phyloP scores from a whole-genome alignment of 2,888 invertebrate species.

The Leuctra nigra region DNA sequence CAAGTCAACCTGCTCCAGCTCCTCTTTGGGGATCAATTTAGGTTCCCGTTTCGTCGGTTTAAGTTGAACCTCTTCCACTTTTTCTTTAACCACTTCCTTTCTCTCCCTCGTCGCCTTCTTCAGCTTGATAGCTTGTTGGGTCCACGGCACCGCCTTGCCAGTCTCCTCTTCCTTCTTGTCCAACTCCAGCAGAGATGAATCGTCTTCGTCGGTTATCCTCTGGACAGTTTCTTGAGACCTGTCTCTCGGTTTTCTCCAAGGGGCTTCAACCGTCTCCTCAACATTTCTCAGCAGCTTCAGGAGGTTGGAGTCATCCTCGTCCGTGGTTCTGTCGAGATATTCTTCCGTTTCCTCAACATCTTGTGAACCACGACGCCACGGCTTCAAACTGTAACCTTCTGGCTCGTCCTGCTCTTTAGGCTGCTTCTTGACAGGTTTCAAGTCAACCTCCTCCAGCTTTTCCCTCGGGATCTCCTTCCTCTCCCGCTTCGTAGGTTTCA shows the following conservation, averaged over 20 bases:
- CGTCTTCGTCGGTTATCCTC: slow-evolving; percentile 32
- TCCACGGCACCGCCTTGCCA: slow-evolving; percentile 8
- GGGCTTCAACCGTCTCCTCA: slow-evolving; percentile 7
- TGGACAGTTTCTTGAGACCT: background rate
- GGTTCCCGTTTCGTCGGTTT: slow-evolving; percentile 36
- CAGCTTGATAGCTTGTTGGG: slow-evolving; percentile 13
- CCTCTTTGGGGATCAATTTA: slow-evolving; percentile 19
- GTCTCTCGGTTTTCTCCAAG: slow-evolving; percentile 8
- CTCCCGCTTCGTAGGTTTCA: slow-evolving; percentile 39
- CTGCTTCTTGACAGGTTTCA: slow-evolving; percentile 26
- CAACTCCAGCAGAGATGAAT: slow-evolving; percentile 24
- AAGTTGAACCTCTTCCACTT: slow-evolving; percentile 45
- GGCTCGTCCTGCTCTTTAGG: slow-evolving; percentile 8
- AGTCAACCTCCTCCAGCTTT: slow-evolving; percentile 24
- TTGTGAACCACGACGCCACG: slow-evolving; percentile 5
- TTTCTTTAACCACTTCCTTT: slow-evolving; percentile 40
- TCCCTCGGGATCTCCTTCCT: slow-evolving; percentile 22
- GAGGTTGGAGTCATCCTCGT: slow-evolving; percentile 9
- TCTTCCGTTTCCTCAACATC: background rate
- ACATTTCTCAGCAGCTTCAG: background rate
- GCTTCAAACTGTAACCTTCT: slow-evolving; percentile 1
- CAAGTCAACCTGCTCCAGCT: slow-evolving; percentile 21
- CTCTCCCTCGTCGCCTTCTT: slow-evolving; percentile 40
- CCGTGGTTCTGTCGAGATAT: background rate
- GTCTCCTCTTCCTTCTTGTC: slow-evolving; percentile 25